Evolutionary conservation across 2,797 vertebrate genomes (phyloP).

Genomic region (Gouania willdenowi): DNA sequence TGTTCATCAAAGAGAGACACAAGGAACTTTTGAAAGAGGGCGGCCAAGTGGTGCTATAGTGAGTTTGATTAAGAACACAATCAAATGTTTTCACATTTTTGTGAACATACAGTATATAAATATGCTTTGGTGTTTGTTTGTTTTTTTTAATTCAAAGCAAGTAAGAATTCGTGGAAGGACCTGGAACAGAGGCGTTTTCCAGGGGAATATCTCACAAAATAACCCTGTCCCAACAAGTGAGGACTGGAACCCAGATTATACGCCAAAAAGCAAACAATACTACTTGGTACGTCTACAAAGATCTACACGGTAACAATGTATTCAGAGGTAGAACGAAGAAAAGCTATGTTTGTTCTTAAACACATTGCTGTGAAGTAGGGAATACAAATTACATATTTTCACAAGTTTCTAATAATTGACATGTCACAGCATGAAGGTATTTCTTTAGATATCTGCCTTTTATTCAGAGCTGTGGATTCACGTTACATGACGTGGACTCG

Average conservation of each 20-base stretch:
- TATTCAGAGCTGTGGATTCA: too few species aligned
- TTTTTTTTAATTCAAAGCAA: constrained; percentile 69
- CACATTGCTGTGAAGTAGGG: too few species aligned
- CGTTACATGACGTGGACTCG: too few species aligned
- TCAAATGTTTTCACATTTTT: too few species aligned
- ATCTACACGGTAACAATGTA: too few species aligned
- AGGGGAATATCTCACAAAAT: constrained; percentile 78
- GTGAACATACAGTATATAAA: too few species aligned
- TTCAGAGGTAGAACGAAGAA: too few species aligned
- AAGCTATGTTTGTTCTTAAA: too few species aligned
- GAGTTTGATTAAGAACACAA: constrained; percentile 61
- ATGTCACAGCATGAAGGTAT: too few species aligned
- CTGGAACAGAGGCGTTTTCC: constrained; percentile 86
- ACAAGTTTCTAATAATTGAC: too few species aligned
- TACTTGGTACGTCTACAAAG: constrained; percentile 87
- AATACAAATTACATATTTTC: too few species aligned
- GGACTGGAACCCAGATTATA: constrained; percentile 92
- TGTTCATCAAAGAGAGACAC: constrained; percentile 78
- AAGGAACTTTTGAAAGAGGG: constrained; percentile 75
- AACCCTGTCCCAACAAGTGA: constrained; percentile 77
- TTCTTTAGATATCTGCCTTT: too few species aligned
- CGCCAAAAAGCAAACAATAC: constrained; percentile 93
- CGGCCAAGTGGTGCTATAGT: constrained; percentile 85
- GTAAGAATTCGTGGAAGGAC: constrained; percentile 86
- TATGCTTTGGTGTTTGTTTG: not conserved